phyloP scores from a whole-genome alignment of 2,797 vertebrate genomes.

The Poecilia velifera region DNA sequence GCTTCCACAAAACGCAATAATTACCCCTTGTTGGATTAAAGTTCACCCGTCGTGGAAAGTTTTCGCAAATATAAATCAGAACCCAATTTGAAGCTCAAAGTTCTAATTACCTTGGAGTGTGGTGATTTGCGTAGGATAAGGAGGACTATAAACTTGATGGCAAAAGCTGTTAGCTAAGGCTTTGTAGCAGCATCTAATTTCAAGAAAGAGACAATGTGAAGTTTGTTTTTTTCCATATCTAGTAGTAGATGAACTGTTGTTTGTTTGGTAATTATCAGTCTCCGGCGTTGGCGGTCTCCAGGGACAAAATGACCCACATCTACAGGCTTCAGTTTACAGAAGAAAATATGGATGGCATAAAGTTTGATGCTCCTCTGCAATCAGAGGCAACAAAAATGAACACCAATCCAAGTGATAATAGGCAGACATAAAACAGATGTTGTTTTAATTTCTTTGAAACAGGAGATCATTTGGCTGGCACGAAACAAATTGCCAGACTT shows the following conservation, averaged over 20 bases:
- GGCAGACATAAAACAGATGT: slow-evolving; percentile 1
- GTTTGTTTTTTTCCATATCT: neutral
- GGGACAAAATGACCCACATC: neutral
- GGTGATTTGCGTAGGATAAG: neutral
- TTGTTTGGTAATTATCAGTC: neutral
- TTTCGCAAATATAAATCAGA: neutral
- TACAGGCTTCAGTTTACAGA: neutral
- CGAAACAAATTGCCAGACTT: neutral
- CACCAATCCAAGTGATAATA: neutral
- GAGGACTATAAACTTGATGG: neutral
- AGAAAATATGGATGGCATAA: neutral
- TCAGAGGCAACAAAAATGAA: neutral
- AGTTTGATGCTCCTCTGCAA: neutral
- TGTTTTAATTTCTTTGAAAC: neutral
- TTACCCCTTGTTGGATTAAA: slow-evolving; percentile 5
- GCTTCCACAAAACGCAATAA: slow-evolving; percentile 1
- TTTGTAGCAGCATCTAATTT: neutral
- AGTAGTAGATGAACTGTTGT: neutral
- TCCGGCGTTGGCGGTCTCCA: neutral
- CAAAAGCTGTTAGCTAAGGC: neutral
- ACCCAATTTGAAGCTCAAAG: slow-evolving; percentile 4
- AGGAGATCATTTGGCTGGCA: neutral
- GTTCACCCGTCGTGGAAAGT: neutral
- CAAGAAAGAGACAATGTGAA: neutral
- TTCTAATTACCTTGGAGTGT: neutral